Evolutionary conservation across 2,888 invertebrate genomes (phyloP).

Genomic region (Cephus nigrinus): DNA sequence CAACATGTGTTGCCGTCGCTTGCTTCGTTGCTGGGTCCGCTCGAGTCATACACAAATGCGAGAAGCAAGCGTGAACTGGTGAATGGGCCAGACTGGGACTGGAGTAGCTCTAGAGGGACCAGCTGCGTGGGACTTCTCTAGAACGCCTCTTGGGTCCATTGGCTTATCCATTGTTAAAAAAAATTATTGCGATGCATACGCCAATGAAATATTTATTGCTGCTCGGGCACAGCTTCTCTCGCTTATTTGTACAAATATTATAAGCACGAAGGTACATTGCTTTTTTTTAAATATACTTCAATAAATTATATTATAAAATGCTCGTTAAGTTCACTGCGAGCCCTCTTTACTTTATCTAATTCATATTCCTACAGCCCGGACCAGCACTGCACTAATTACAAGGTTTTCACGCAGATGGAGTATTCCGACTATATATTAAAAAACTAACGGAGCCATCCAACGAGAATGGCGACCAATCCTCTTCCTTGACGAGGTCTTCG

Average conservation of each 20-base stretch:
- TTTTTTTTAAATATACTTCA: neutral
- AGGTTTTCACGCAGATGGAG: neutral
- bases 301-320: neutral
- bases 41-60: slow-evolving; percentile 1
- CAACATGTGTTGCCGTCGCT: slow-evolving; percentile 35
- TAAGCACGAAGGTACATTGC: neutral
- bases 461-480: neutral
- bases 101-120: neutral
- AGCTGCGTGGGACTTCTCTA: neutral
- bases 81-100: neutral
- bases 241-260: neutral
- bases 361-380: neutral
- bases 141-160: neutral
- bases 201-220: neutral
- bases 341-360: neutral
- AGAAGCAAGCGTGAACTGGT: neutral
- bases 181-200: neutral
- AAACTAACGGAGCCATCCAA: neutral
- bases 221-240: neutral
- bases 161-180: neutral
- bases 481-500: neutral
- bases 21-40: neutral
- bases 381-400: neutral
- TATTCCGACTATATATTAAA: neutral
- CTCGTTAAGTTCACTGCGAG: neutral